A percentile compares a stretch with the other conserved stretches of the same genome.
Conservation (phyloP, 2,797 vertebrate species). For the Thamnophis elegans region DNA sequence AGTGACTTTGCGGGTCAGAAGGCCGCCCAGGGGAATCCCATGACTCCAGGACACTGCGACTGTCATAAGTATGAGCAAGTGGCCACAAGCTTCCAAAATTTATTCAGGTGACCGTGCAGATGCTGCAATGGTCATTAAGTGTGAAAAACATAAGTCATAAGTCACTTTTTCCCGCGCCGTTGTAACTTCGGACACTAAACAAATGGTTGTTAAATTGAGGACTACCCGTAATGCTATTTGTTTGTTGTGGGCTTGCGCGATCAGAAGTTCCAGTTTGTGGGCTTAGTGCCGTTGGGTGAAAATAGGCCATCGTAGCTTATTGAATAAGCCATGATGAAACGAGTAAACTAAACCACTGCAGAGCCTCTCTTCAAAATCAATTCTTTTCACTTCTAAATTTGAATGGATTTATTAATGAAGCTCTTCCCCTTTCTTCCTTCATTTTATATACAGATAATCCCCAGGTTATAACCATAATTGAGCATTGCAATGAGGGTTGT, state of each 20-base stretch:
- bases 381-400: neutral
- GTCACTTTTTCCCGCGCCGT: no score
- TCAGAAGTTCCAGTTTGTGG: neutral
- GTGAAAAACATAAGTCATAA: no score
- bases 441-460: neutral
- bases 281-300: neutral
- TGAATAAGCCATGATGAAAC: neutral
- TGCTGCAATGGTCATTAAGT: no score
- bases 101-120: no score
- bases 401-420: neutral
- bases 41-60: no score
- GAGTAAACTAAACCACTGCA: neutral
- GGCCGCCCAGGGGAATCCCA: no score
- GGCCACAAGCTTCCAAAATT: no score
- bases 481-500: neutral
- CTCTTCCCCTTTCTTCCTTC: neutral
- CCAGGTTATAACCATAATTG: neutral
- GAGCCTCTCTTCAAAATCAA: neutral
- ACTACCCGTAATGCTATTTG: neutral
- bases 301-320: neutral
- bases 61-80: no score
- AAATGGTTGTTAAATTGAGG: neutral
- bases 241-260: neutral
- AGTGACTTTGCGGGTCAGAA: no score
- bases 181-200: no score